Evolutionary conservation across 30 jellyfish, hydroid and myxozoan genomes (phyloP).

Genomic region (Aurelia aurita complex sp. Pacific): DNA sequence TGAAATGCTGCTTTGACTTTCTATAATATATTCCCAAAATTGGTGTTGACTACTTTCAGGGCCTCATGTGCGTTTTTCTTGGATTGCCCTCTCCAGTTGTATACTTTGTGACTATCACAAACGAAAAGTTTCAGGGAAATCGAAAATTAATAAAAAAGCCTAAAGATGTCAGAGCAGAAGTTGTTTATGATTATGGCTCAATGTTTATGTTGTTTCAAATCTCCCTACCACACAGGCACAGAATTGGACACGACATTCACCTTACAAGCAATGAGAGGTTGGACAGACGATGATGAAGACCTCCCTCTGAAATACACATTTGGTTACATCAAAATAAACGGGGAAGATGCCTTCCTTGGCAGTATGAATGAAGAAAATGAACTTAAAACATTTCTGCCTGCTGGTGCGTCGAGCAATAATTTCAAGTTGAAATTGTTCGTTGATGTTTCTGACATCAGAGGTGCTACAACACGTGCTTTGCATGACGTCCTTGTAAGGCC

Average conservation of each 20-base stretch:
- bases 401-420: slow-evolving; percentile 28
- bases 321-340: slow-evolving; percentile 53
- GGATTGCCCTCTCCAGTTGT: too few species aligned
- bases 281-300: slow-evolving; percentile 78
- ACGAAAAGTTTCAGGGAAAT: too few species aligned
- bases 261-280: slow-evolving; percentile 70
- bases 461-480: slow-evolving; percentile 50
- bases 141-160: too few species aligned
- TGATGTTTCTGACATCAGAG: slow-evolving; percentile 66
- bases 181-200: too few species aligned
- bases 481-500: slow-evolving; percentile 41
- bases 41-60: too few species aligned
- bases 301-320: slow-evolving; percentile 59
- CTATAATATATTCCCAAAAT: too few species aligned
- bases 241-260: slow-evolving; percentile 69
- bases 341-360: slow-evolving; percentile 50
- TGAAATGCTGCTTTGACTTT: too few species aligned
- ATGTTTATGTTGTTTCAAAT: too few species aligned
- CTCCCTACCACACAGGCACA: slow-evolving; percentile 15
- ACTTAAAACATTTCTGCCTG: slow-evolving; percentile 22
- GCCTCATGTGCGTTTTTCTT: too few species aligned
- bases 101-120: too few species aligned
- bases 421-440: slow-evolving; percentile 56
- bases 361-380: slow-evolving; percentile 64
- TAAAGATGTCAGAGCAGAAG: too few species aligned